Evolutionary conservation across 2,113 vertebrate species (phyloP).

Genomic region (Chaetorhynchus papuensis): DNA sequence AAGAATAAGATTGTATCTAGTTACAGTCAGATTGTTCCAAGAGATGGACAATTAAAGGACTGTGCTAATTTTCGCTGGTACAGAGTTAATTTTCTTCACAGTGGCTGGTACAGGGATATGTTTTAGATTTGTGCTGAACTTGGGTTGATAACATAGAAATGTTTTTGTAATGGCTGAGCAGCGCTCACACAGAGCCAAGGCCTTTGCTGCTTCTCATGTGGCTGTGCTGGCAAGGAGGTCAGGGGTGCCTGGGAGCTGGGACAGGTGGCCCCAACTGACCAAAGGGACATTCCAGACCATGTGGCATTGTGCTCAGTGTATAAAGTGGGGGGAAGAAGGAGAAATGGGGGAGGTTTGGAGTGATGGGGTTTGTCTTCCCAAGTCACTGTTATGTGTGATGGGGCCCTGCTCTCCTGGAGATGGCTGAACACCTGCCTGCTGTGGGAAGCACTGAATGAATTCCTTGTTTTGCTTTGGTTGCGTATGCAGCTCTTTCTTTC

Average conservation of each 20-base stretch:
- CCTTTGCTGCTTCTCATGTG: fast-evolving
- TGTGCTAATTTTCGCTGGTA: neutral
- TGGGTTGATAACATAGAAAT: neutral
- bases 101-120: fast-evolving
- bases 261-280: neutral
- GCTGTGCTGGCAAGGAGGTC: neutral
- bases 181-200: neutral
- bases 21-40: neutral
- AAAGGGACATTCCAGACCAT: neutral
- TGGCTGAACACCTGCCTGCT: neutral
- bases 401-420: neutral
- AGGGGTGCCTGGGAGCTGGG: neutral
- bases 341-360: fast-evolving
- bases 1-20: neutral
- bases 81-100: neutral
- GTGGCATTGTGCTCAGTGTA: fast-evolving
- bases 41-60: neutral
- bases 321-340: too few species aligned
- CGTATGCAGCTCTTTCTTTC: neutral
- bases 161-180: neutral
- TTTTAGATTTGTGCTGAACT: neutral
- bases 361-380: neutral
- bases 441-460: neutral
- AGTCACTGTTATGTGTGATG: neutral
- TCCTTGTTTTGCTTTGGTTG: neutral